Base-by-base conservation (phyloP, 2,888 invertebrate species). In the Sphecodes monilicornis region DNA sequence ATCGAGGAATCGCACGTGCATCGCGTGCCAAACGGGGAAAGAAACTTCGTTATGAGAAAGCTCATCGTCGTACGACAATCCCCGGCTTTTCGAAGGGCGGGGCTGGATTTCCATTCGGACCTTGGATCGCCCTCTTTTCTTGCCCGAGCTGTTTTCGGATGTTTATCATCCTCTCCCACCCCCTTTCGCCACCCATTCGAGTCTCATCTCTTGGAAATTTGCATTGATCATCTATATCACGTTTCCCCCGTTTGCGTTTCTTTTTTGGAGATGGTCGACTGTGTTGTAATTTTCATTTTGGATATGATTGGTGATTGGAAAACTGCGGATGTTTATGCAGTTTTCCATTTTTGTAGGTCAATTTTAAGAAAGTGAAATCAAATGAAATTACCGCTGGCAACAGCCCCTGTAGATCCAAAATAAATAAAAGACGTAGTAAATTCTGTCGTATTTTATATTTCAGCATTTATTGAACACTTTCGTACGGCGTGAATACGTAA, bases 41-140 rank as follows among this genome's bases (percentile, higher is more conserved):
- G 89, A 88, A 89, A 89, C 89, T 88, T 89, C 86, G 89, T 90
- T 90, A 89, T 89, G 89, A 88, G 89, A 86, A 86, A 89, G 84
- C 89, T 87, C 86, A 84, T 87, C 84, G 84, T 85, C 85, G 73
- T 79, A 84, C 88, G 87, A 88, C 85, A 82, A 84, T 86, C 80
- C 71, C 39, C 69, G 39, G 76, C 71, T 75, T 80, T 68, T 50
- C 29, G n/a, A 8, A 32, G 70, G n/a, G 73, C 60, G 46, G 74
- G 70, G 79, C 36, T 69, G 77, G 70, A 82, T 78, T 78, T 82
- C 86, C 79, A 85, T 89, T 88, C 80, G 77, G 83, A 83, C 75
- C 82, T 60, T 75, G 73, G 78, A 46, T n/a, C 83, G 13, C 36
- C 68, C 72, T n/a, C 72, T 78, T 81, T 87, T n/a, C 81, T 76